Evolutionary conservation across 2,797 vertebrate species (phyloP).

Genomic region (Mallotus villosus): DNA sequence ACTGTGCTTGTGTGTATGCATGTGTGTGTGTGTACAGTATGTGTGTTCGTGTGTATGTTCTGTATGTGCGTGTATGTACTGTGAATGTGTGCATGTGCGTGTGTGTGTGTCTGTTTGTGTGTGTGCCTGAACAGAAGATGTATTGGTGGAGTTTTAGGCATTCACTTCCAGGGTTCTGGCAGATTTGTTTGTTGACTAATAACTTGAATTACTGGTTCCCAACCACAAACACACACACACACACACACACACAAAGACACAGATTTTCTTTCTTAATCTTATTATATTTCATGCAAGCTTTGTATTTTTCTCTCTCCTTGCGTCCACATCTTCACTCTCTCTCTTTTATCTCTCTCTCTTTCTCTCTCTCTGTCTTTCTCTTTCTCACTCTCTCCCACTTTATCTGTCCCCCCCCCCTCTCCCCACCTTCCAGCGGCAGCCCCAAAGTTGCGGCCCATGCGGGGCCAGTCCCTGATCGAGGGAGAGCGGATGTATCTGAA

Average conservation of each 20-base stretch:
- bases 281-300: too few relatives aligned
- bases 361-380: not conserved
- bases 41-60: not conserved
- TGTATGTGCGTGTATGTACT: not conserved
- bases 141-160: not conserved
- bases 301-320: too few relatives aligned
- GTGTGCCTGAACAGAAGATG: not conserved
- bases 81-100: not conserved
- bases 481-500: slow-evolving; percentile 92
- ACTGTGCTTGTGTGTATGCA: not conserved
- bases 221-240: not conserved
- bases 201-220: not conserved
- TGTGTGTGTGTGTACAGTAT: not conserved
- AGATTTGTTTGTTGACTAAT: not conserved
- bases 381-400: not conserved
- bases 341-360: not conserved
- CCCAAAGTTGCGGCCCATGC: slow-evolving; percentile 90
- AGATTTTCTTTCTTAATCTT: slow-evolving; percentile 16
- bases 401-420: not conserved
- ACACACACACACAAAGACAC: slow-evolving; percentile 18
- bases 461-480: slow-evolving; percentile 84
- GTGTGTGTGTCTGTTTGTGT: not conserved
- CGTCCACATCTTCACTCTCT: not conserved
- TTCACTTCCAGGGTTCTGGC: not conserved
- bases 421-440: slow-evolving; percentile 74